These are phyloP conservation scores for Herminia tarsipennalis DNA, from an alignment of 2,888 invertebrate species.

Conservation along the genomic window DNA sequence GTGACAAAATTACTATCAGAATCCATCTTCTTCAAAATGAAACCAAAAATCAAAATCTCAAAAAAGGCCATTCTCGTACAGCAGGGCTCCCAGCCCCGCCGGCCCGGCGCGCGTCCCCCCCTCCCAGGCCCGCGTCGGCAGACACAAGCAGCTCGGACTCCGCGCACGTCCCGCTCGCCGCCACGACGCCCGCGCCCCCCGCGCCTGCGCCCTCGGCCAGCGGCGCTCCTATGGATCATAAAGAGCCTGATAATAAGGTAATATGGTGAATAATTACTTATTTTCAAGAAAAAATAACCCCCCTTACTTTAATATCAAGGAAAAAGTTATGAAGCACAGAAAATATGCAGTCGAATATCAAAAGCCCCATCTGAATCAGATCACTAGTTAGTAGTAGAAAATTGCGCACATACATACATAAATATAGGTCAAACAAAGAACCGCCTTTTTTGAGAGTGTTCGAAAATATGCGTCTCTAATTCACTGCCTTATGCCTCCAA, in stretches of 20 bases:
- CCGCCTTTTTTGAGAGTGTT: too few relatives aligned
- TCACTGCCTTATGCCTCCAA: too few relatives aligned
- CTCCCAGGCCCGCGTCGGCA: constrained; percentile 79
- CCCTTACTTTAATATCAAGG: too few relatives aligned
- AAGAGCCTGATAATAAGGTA: constrained; percentile 64
- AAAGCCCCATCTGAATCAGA: too few relatives aligned
- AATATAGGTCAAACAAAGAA: too few relatives aligned
- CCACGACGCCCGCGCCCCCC: constrained; percentile 12
- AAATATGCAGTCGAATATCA: too few relatives aligned
- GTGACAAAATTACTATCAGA: too few relatives aligned
- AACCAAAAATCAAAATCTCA: neutral
- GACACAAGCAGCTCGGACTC: constrained; percentile 85
- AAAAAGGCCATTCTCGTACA: neutral
- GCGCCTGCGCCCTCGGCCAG: constrained; percentile 20
- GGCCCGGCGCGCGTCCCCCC: constrained; percentile 69
- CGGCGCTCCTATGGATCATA: constrained; percentile 43
- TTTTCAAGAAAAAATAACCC: too few relatives aligned
- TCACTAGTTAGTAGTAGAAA: too few relatives aligned
- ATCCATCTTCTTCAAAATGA: neutral
- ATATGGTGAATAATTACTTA: neutral
- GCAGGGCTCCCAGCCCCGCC: constrained; percentile 44
- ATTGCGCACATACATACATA: too few relatives aligned
- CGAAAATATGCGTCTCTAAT: too few relatives aligned
- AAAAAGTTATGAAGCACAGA: too few relatives aligned
- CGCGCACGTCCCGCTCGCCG: constrained; percentile 70